Percentiles rank a stretch among this genome's conserved stretches.
These are phyloP conservation scores for Menidia menidia DNA, from an alignment of 2,797 vertebrate species.

Conservation along the genomic window DNA sequence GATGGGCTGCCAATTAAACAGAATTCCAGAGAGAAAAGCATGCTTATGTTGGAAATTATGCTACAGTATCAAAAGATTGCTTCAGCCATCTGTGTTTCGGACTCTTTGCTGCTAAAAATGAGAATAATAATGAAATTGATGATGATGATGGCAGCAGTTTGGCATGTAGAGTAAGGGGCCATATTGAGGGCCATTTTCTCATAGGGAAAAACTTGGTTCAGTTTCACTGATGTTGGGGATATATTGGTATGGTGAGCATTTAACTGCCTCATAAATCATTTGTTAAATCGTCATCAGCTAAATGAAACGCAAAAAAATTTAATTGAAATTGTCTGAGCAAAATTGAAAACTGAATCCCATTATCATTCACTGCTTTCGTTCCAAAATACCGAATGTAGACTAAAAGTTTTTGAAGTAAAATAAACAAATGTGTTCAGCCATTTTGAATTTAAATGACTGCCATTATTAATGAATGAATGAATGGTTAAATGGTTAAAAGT, in stretches of 20 bases:
- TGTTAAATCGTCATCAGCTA: too few species aligned
- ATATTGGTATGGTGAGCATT: neutral
- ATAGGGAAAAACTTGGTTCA: neutral
- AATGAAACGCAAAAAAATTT: too few species aligned
- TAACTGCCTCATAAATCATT: too few species aligned
- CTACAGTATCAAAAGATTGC: conserved; percentile 28
- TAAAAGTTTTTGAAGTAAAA: too few species aligned
- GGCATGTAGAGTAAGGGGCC: conserved; percentile 27
- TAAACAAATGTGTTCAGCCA: too few species aligned
- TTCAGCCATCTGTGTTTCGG: conserved; percentile 2
- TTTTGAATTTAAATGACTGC: too few species aligned
- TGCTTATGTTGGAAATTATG: conserved; percentile 18
- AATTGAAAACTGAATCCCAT: too few species aligned
- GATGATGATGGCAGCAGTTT: conserved; percentile 19
- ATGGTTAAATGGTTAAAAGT: too few species aligned
- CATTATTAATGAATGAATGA: too few species aligned
- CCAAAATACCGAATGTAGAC: too few species aligned
- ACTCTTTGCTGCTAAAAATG: conserved; percentile 5
- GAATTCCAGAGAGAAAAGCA: conserved; percentile 31
- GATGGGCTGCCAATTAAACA: conserved; percentile 54
- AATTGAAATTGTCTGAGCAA: too few species aligned
- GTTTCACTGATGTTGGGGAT: neutral
- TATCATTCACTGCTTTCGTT: neutral
- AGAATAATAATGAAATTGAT: conserved; percentile 16
- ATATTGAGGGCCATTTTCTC: neutral